phyloP scores from a whole-genome alignment of 2,113 vertebrate species.

The Chelonoidis abingdonii region DNA sequence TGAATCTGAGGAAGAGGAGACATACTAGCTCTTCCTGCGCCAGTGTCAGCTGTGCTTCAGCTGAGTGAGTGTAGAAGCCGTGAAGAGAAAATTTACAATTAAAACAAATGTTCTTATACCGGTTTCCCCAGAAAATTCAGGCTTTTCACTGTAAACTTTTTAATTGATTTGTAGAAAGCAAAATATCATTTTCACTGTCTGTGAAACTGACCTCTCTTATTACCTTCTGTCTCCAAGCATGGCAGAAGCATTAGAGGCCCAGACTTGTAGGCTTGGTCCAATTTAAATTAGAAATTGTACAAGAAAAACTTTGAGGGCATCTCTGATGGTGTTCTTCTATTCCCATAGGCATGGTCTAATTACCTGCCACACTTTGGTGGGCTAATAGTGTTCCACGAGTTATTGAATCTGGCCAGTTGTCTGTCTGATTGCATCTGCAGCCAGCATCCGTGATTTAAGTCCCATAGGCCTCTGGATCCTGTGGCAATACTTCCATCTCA shows the following conservation, averaged over 20 bases:
- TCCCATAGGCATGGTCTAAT: constrained; percentile 18
- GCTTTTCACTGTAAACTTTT: constrained; percentile 11
- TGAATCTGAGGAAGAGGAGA: neutral
- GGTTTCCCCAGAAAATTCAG: neutral
- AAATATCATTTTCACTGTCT: neutral
- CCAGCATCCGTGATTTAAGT: constrained; percentile 31
- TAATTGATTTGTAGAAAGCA: neutral
- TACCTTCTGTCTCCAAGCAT: neutral
- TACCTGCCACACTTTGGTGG: neutral
- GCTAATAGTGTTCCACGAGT: neutral
- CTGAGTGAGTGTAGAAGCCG: neutral
- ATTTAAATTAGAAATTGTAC: neutral
- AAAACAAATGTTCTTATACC: neutral
- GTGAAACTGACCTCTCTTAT: neutral
- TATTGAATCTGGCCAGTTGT: constrained; percentile 15
- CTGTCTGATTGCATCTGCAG: constrained; percentile 34
- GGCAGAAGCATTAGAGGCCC: neutral
- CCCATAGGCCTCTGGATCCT: constrained; percentile 1
- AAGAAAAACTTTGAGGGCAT: neutral
- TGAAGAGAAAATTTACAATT: neutral
- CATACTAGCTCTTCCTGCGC: neutral
- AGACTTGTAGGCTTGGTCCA: constrained; percentile 10
- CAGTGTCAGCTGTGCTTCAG: neutral
- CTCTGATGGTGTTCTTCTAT: neutral
- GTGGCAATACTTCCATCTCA: constrained; percentile 13